phyloP scores from a whole-genome alignment of 1,140 invertebrate species.

The Zeugodacus cucurbitae region DNA sequence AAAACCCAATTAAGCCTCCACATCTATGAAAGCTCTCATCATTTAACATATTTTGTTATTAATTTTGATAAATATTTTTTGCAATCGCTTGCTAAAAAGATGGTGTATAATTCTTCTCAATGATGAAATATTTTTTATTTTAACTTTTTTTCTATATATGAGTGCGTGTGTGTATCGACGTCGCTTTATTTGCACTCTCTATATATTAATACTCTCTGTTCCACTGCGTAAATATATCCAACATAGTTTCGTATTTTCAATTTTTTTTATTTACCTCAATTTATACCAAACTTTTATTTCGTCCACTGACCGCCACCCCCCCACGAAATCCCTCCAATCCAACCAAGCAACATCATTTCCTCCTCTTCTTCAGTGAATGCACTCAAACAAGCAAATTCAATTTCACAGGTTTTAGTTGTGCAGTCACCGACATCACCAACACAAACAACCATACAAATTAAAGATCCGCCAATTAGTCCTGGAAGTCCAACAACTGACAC shows the following conservation, averaged over 20 bases:
- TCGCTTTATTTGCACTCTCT: conserved; percentile 3
- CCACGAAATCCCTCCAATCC: not conserved
- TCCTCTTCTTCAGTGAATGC: conserved; percentile 27
- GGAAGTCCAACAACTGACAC: conserved; percentile 56
- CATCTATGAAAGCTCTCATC: no score
- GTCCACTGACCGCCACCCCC: not conserved
- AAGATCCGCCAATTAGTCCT: conserved; percentile 56
- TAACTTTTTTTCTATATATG: not conserved
- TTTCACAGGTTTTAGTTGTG: conserved; percentile 60
- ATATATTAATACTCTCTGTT: not conserved
- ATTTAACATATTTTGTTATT: no score
- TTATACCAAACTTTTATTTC: not conserved
- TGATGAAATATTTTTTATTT: not conserved
- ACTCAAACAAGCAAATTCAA: conserved; percentile 45
- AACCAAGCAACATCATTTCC: conserved; percentile 1
- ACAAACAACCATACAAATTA: conserved; percentile 48
- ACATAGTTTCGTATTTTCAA: not conserved
- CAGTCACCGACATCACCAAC: conserved; percentile 45
- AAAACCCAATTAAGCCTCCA: no score
- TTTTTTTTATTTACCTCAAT: conserved; percentile 1
- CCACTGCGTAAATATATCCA: not conserved
- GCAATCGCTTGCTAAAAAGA: not conserved
- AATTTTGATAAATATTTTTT: no score
- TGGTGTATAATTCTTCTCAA: no score
- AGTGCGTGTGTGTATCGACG: conserved; percentile 20